Evolutionary conservation across 1,140 invertebrate genomes (phyloP).

Genomic region (Diprion similis): DNA sequence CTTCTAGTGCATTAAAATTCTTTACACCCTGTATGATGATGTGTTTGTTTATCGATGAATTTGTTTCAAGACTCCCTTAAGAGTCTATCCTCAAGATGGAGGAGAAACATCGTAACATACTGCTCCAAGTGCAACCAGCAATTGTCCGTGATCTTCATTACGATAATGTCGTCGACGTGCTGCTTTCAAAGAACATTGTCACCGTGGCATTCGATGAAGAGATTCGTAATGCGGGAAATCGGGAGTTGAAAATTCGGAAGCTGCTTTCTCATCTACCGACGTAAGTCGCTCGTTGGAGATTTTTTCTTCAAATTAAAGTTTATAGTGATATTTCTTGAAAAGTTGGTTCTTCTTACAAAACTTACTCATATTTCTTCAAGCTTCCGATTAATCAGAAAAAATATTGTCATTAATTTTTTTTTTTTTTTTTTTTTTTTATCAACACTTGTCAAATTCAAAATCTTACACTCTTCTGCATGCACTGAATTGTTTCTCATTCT

Average conservation of each 20-base stretch:
- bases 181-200: slow-evolving; percentile 45
- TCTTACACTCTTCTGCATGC: too few species aligned
- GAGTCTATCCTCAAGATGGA: slow-evolving; percentile 41
- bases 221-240: slow-evolving; percentile 38
- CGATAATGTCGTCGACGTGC: slow-evolving; percentile 45
- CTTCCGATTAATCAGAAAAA: too few species aligned
- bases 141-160: slow-evolving; percentile 54
- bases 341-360: slow-evolving; percentile 4
- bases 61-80: too few species aligned
- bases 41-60: too few species aligned
- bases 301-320: neutral
- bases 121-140: slow-evolving; percentile 36
- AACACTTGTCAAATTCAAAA: too few species aligned
- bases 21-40: too few species aligned
- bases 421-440: too few species aligned
- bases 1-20: too few species aligned
- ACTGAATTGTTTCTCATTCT: too few species aligned
- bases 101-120: slow-evolving; percentile 41
- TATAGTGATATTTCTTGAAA: slow-evolving; percentile 17
- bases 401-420: too few species aligned
- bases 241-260: slow-evolving; percentile 37
- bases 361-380: slow-evolving; percentile 8
- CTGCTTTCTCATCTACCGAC: slow-evolving; percentile 47
- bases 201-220: slow-evolving; percentile 39
- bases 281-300: neutral